Percentiles rank a stretch among this genome's conserved stretches.
phyloP scores from a whole-genome alignment of 2,888 invertebrate species.

The Aricia artaxerxes region DNA sequence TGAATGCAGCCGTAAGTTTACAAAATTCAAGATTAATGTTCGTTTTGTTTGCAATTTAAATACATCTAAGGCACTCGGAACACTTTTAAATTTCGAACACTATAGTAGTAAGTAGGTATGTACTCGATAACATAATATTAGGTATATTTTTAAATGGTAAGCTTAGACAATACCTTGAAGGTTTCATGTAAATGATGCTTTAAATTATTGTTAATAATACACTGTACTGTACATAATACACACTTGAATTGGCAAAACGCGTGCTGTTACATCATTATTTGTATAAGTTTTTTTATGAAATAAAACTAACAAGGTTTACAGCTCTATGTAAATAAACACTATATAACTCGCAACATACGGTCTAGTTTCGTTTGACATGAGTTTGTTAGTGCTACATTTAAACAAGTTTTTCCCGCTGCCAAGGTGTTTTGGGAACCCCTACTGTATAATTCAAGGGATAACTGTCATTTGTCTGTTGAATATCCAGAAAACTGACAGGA shows the following conservation, averaged over 20 bases:
- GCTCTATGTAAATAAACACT: background rate
- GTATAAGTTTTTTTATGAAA: no score
- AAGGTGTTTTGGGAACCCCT: background rate
- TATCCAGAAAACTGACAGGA: conserved; percentile 1
- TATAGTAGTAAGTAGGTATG: no score
- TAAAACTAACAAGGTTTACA: background rate
- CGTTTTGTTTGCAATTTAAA: no score
- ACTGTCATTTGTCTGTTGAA: conserved; percentile 19
- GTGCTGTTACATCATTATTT: background rate
- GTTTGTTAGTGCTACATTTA: background rate
- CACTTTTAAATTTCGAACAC: no score
- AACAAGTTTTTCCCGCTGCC: background rate
- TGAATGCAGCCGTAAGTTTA: no score
- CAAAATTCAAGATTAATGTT: no score
- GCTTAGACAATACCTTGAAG: no score
- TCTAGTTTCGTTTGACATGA: background rate
- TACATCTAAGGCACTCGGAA: no score
- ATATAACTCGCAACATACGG: background rate
- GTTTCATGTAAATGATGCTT: no score
- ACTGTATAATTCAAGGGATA: background rate
- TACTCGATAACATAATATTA: no score
- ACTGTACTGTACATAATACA: background rate
- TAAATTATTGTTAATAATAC: background rate
- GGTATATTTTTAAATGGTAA: no score
- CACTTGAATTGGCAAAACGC: background rate